Evolutionary conservation across 2,888 invertebrate genomes (phyloP).

Genomic region (Baronia brevicornis): DNA sequence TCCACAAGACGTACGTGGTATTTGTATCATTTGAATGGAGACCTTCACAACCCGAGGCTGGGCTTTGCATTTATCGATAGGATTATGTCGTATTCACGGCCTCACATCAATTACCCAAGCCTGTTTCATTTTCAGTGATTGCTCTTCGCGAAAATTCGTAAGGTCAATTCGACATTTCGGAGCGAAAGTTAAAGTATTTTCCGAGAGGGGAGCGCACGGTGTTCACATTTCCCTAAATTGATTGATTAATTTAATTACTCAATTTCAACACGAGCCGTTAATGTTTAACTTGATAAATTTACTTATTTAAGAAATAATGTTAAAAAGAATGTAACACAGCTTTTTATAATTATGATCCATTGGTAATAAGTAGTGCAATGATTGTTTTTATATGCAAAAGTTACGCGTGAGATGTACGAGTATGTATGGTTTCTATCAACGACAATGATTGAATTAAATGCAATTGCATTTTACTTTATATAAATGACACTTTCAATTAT

Average conservation of each 20-base stretch:
- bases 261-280: slow-evolving; percentile 6
- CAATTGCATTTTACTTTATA: too few relatives aligned
- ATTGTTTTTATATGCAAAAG: too few relatives aligned
- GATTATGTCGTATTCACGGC: slow-evolving; percentile 15
- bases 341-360: too few relatives aligned
- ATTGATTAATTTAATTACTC: slow-evolving; percentile 13
- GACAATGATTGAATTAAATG: too few relatives aligned
- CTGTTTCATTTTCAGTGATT: slow-evolving; percentile 14
- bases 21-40: slow-evolving; percentile 6
- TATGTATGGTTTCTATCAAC: too few relatives aligned
- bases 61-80: slow-evolving; percentile 17
- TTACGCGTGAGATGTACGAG: too few relatives aligned
- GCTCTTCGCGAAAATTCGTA: slow-evolving; percentile 5
- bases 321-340: too few relatives aligned
- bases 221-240: slow-evolving; percentile 15
- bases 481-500: too few relatives aligned
- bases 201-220: slow-evolving; percentile 2
- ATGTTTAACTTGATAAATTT: too few relatives aligned
- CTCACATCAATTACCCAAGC: slow-evolving; percentile 10
- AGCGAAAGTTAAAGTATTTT: slow-evolving; percentile 10
- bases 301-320: too few relatives aligned
- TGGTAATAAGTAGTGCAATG: too few relatives aligned
- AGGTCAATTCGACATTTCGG: slow-evolving; percentile 9
- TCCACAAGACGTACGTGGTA: slow-evolving; percentile 3
- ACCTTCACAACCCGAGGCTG: slow-evolving; percentile 12